Evolutionary conservation across 2,888 invertebrate species (phyloP), one percentile per base, ranked within the genome.

Genomic region (Dioctria linearis): DNA sequence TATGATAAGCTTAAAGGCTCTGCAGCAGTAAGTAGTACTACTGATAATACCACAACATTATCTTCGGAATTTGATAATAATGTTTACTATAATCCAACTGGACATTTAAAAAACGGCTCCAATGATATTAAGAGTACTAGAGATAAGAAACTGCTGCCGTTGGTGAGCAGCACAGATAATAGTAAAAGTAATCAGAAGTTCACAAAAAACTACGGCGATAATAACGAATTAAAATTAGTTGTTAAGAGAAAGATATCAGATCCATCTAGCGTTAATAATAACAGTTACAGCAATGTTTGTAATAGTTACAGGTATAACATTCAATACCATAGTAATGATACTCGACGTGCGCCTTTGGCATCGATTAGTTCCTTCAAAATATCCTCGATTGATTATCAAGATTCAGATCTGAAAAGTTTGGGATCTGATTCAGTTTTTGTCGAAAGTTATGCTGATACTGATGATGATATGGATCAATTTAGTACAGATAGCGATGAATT

Each of bases 381-480:
- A 83, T 93, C 93, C 46, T 93, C 91, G 54, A 89, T 93, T 82
- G 92, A 92, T 85, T 92, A 91, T 82, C 91, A 91, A 69, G 95
- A 95, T 86, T 92, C 93, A 85, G 95, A 95, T 85, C 90, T 93
- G 83, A 92, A 92, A 82, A 93, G 94, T 13, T 91, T 93, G 80
- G 93, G 93, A 65, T 93, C 94, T 76, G 95, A 96, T 88, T 95
- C 95, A 37, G 95, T 96, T 81, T 96, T 95, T 87, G 91, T 93
- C 80, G 94, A 94, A 86, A 93, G 93, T 82, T 90, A 89, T 51
- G 90, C 90, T 83, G 95, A 95, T 85, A 96, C 96, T 13, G 95
- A 96, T 86, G 95, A 95, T 86, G 95, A 95, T 86, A 93, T 95
- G 85, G 95, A 95, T 85, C 94, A 94, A 85, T 94, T 95, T 86